Base-by-base conservation (phyloP, 2,888 invertebrate genomes). In the Odontocerum albicorne region DNA sequence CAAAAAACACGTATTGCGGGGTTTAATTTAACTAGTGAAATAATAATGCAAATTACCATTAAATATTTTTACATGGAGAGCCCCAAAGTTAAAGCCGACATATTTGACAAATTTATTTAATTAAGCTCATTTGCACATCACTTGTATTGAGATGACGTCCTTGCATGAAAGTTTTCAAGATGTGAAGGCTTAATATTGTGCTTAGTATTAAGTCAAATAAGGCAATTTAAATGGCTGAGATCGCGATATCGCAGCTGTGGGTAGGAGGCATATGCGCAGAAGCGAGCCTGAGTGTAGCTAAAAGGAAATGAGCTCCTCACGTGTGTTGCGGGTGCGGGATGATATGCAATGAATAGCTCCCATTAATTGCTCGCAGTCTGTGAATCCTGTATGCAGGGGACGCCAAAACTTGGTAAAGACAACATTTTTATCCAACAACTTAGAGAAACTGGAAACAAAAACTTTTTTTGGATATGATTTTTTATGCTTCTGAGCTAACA, bases 311-410 rank as follows among this genome's bases (percentile, higher is more conserved):
- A 42, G 19, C 15, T 15, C 22, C 27, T 44, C 8, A 19, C 17
- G 21, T 21, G 20, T 31, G 17, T 4, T 4, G 45, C 31, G 38
- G 22, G 3, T 17, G 12, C 12, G 32, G 38, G 38, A 47, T 50
- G 57, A 52, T 52, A 38, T 52, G 52, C 49, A 52, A 52, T 57
- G 57, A 57, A 57, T 57, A 57, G 43, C 33, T 38, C 27, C 49
- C 43, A 57, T 57, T 53, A 57, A 52, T 57, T 44, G 38, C 52
- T 57, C 43, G 35, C 57, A 17, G 46, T 31, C 15, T 35, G 20
- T 22, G 17, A 17, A n/a, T n/a, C n/a, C n/a, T n/a, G n/a, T n/a
- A n/a, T n/a, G n/a, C n/a, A n/a, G n/a, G n/a, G n/a, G n/a, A n/a
- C n/a, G n/a, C n/a, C n/a, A n/a, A n/a, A n/a, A n/a, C n/a, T n/a